A percentile compares a stretch with the other conserved stretches of the same genome.
Evolutionary conservation across 2,113 vertebrate species (phyloP).

Genomic region (Salvelinus sp.): DNA sequence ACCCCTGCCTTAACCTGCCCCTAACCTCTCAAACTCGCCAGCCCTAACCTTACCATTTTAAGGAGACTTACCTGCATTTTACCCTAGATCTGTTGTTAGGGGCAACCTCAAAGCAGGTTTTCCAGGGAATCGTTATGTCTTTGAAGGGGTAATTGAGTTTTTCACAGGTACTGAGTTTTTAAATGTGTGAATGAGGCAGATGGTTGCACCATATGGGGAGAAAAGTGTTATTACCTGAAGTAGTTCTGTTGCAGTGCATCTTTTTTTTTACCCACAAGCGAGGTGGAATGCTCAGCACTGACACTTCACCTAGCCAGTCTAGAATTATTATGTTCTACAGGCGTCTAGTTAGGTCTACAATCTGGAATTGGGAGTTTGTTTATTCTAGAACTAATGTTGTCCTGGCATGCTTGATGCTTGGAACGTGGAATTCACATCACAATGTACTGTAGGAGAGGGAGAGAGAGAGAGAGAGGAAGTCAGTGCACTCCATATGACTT

Average conservation of each 20-base stretch:
- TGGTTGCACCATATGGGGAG: slow-evolving; percentile 74
- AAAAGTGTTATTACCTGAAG: slow-evolving; percentile 61
- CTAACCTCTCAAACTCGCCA: slow-evolving; percentile 15
- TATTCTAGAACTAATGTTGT: no score
- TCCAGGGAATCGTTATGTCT: background rate
- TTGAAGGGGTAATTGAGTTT: slow-evolving; percentile 36
- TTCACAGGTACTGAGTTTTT: slow-evolving; percentile 36
- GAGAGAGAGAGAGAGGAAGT: background rate
- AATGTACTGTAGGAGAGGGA: no score
- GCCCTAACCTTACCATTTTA: no score
- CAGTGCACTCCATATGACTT: background rate
- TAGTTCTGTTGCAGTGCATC: background rate
- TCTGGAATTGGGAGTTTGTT: no score
- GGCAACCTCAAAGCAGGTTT: background rate
- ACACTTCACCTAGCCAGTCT: no score
- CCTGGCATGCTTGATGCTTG: no score
- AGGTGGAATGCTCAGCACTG: no score
- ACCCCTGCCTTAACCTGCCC: slow-evolving; percentile 8
- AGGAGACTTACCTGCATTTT: no score
- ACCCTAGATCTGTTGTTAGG: background rate
- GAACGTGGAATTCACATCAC: no score
- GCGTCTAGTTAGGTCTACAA: no score
- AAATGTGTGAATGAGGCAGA: slow-evolving; percentile 58
- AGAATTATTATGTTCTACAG: no score
- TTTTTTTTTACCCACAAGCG: no score